These are phyloP conservation scores for Carterocephalus palaemon DNA, from an alignment of 2,888 invertebrate genomes.

Conservation along the genomic window DNA sequence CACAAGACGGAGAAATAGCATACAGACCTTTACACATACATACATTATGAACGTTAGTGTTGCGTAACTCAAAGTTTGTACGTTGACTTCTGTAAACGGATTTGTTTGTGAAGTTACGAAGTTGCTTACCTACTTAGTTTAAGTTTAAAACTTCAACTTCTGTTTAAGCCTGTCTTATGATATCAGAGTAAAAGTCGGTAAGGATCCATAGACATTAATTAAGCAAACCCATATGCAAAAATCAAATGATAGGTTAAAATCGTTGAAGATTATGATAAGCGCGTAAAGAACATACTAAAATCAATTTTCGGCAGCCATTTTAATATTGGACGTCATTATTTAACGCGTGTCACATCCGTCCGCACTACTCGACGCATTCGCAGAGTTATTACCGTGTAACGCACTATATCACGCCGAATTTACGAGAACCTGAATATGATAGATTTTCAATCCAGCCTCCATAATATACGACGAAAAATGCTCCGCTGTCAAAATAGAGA, in stretches of 20 bases:
- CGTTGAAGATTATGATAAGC: conserved; percentile 1
- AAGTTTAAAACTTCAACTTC: too few species aligned
- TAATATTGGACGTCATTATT: conserved; percentile 73
- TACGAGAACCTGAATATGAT: conserved; percentile 79
- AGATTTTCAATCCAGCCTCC: conserved; percentile 76
- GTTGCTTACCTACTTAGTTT: too few species aligned
- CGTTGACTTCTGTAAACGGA: conserved; percentile 2
- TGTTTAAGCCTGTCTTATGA: too few species aligned
- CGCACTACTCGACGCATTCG: conserved; percentile 70
- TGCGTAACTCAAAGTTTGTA: conserved; percentile 47
- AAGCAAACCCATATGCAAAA: too few species aligned
- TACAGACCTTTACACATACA: conserved; percentile 65
- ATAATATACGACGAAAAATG: conserved; percentile 74
- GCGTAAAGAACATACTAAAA: conserved; percentile 28
- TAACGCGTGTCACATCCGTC: conserved; percentile 73
- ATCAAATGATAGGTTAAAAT: too few species aligned
- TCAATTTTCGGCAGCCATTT: conserved; percentile 60
- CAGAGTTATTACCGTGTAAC: conserved; percentile 75
- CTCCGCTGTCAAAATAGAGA: conserved; percentile 75
- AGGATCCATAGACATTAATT: too few species aligned
- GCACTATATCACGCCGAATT: conserved; percentile 76
- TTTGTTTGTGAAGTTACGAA: too few species aligned
- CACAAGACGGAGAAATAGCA: conserved; percentile 76
- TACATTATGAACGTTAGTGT: conserved; percentile 72
- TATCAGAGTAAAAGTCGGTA: too few species aligned